A percentile compares a stretch with the other conserved stretches of the same genome.
Evolutionary conservation across 2,797 vertebrate genomes (phyloP).

Genomic region (Potorous gilbertii): DNA sequence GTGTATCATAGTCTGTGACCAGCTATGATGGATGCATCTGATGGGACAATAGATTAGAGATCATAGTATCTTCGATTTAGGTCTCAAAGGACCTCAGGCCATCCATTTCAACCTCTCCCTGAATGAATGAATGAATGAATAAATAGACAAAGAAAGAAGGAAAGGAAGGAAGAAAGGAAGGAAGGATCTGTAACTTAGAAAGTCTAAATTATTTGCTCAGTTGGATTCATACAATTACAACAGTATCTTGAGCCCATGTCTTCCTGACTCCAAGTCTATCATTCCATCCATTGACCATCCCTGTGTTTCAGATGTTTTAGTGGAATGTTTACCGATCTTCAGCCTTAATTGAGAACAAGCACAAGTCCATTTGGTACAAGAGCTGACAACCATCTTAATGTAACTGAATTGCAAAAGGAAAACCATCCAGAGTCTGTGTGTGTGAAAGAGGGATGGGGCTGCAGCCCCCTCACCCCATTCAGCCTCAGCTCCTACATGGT

Average conservation of each 20-base stretch:
- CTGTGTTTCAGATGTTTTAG: not conserved
- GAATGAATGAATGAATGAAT: too few relatives aligned
- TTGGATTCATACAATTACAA: not conserved
- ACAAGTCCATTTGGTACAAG: not conserved
- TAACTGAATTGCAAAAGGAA: not conserved
- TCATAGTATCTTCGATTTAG: not conserved
- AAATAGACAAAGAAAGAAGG: too few relatives aligned
- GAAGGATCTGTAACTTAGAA: not conserved
- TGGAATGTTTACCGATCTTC: not conserved
- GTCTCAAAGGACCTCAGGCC: not conserved
- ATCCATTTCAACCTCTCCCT: not conserved
- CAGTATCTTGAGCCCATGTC: not conserved
- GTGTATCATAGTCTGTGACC: not conserved
- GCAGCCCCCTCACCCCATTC: not conserved
- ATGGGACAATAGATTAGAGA: too few relatives aligned
- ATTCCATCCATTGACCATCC: not conserved
- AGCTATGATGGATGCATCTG: not conserved
- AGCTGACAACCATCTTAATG: not conserved
- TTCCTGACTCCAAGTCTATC: not conserved
- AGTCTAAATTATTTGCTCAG: not conserved
- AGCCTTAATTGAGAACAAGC: too few relatives aligned
- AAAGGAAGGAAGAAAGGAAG: too few relatives aligned
- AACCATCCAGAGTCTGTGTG: not conserved
- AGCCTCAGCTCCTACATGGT: not conserved
- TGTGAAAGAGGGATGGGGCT: not conserved